These are phyloP conservation scores for Pongo pygmaeus DNA, from an alignment of 2,113 vertebrate genomes.

Conservation along the genomic window DNA sequence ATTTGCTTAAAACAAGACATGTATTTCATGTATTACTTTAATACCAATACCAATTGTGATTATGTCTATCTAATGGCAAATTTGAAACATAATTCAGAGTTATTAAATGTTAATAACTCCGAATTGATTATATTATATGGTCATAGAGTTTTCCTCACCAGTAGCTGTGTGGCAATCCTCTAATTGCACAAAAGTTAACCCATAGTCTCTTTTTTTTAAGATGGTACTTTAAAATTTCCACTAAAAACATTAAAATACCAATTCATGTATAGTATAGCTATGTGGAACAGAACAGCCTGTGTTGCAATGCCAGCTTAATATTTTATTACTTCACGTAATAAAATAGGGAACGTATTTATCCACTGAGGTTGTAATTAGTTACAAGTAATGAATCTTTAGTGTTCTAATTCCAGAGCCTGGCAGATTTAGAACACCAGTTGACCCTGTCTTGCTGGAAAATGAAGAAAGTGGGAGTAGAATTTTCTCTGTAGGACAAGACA, in stretches of 20 bases:
- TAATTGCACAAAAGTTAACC: not conserved
- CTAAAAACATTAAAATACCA: not conserved
- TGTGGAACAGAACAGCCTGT: not conserved
- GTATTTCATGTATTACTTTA: not conserved
- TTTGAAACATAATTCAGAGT: not conserved
- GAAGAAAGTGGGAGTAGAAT: constrained; percentile 77
- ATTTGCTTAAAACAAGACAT: not conserved
- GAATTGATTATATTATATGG: not conserved
- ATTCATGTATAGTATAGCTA: not conserved
- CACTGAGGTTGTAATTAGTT: constrained; percentile 47
- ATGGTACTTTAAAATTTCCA: not conserved
- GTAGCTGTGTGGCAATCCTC: not conserved
- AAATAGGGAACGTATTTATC: constrained; percentile 13
- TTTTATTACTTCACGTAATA: constrained; percentile 58
- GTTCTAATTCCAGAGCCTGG: constrained; percentile 30
- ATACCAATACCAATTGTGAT: not conserved
- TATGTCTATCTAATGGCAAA: not conserved
- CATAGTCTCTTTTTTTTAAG: not conserved
- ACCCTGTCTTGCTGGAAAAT: constrained; percentile 46
- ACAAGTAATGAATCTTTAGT: constrained; percentile 15
- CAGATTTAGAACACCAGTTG: constrained; percentile 55
- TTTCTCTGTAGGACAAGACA: constrained; percentile 74
- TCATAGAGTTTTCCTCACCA: not conserved
- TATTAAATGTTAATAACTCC: not conserved
- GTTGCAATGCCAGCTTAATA: not conserved